Base-by-base conservation (phyloP, 2,888 invertebrate genomes). In the Melipona beecheii region DNA sequence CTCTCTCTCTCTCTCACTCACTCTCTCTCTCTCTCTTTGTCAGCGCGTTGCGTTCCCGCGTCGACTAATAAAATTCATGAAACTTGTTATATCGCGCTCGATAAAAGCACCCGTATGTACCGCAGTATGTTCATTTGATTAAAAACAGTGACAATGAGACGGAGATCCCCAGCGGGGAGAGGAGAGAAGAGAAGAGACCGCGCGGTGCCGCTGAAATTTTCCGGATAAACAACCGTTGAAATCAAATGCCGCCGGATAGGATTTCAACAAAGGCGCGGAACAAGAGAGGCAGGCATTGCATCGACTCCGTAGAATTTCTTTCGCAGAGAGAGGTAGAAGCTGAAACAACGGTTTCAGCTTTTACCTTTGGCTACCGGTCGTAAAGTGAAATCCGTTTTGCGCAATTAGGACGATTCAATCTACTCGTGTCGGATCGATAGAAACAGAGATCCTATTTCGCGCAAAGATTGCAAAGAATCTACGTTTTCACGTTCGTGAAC, bases 41-140 rank as follows among this genome's bases (percentile, higher is more conserved):
- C 75, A 82, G 72, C 81, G 85, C 78, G 84, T 81, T 86, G 81
- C 80, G 78, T 79, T 74, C 60, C 69, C 54, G 27, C 82, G 54
- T 56, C 76, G 84, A 72, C 81, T 88, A 81, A 84, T 87, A 87
- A 85, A 87, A 79, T 80, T 84, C 80, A 75, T 72, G 75, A 65
- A 85, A 81, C 80, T 80, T 58, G 84, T 80, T 85, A 82, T 65
- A 56, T 31, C 27, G 36, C 36, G 62, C 36, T 11, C 58, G 83
- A 74, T 75, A 54, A 72, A 78, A 78, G 75, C 76, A 36, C 43
- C 43, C 71, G 68, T 49, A 43, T 52, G 54, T 19, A 27, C 13
- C 54, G 4, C 36, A 50, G 66, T 52, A 27, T 73, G 74, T 56
- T 31, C 64, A 76, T 73, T 75, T 69, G 72, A 69, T 62, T 54